A percentile compares a stretch with the other conserved stretches of the same genome.
Conservation (phyloP, 2,888 invertebrate genomes). For the Patella ulyssiponensis region DNA sequence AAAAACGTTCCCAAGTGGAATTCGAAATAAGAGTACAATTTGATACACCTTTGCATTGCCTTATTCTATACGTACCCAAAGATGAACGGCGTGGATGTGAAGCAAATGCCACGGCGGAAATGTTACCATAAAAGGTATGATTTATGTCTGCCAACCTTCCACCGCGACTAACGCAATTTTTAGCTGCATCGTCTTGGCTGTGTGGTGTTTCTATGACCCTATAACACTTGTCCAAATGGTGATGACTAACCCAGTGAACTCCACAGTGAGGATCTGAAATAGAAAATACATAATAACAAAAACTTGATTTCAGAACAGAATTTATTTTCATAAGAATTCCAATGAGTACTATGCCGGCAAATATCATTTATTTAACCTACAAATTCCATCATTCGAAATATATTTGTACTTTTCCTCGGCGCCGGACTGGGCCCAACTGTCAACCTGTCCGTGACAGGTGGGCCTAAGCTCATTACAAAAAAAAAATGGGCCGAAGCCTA, state of each 20-base stretch:
- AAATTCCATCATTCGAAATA: no score
- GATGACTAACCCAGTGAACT: slow-evolving; percentile 56
- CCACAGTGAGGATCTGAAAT: slow-evolving; percentile 55
- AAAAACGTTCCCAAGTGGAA: no score
- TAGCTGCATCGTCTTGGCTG: slow-evolving; percentile 37
- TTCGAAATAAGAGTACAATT: no score
- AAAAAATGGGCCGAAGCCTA: no score
- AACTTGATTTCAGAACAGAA: background rate
- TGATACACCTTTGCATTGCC: no score
- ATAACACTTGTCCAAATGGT: slow-evolving; percentile 53
- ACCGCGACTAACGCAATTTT: slow-evolving; percentile 41
- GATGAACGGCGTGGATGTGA: background rate
- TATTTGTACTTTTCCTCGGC: no score
- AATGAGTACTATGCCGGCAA: no score
- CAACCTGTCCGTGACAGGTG: no score
- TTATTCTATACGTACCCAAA: background rate
- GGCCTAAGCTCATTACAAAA: no score
- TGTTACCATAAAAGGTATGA: slow-evolving; percentile 34
- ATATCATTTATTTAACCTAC: no score
- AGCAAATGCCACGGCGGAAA: slow-evolving; percentile 24
- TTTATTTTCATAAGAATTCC: background rate
- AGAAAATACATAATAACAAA: background rate
- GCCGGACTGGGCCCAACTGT: no score
- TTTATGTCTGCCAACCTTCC: slow-evolving; percentile 35
- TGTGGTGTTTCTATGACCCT: slow-evolving; percentile 38